Evolutionary conservation across 2,888 invertebrate genomes (phyloP).

Genomic region (Cryptus viduatorius): DNA sequence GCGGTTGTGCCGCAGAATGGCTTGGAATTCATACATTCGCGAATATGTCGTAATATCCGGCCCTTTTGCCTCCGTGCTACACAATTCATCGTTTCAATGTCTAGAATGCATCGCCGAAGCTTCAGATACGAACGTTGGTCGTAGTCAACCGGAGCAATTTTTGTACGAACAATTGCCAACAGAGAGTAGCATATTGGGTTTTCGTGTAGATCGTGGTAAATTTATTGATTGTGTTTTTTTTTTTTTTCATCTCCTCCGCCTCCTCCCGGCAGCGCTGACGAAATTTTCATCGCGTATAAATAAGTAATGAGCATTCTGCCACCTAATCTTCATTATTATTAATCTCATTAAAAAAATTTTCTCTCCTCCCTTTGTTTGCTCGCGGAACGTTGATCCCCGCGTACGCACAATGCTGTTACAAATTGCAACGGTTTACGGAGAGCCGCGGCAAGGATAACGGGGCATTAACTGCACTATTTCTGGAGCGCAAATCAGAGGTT

Average conservation of each 20-base stretch:
- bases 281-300: slow-evolving; percentile 1
- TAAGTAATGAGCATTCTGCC: slow-evolving; percentile 10
- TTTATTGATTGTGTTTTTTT: background rate
- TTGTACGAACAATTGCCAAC: background rate
- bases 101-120: background rate
- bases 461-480: slow-evolving; percentile 12
- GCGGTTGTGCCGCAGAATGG: background rate
- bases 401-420: background rate
- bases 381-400: background rate
- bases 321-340: background rate
- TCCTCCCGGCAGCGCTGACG: background rate
- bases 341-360: background rate
- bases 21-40: background rate
- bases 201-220: background rate
- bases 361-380: background rate
- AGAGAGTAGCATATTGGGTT: background rate
- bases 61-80: slow-evolving; percentile 1
- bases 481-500: background rate
- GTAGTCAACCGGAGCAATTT: background rate
- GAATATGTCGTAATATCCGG: slow-evolving; percentile 17
- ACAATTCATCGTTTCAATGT: background rate
- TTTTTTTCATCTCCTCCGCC: background rate
- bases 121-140: background rate
- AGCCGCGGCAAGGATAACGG: background rate
- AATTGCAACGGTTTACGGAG: background rate